A percentile compares a stretch with the other conserved stretches of the same genome.
Evolutionary conservation across 2,888 invertebrate species (phyloP).

Genomic region (Protula sp.): DNA sequence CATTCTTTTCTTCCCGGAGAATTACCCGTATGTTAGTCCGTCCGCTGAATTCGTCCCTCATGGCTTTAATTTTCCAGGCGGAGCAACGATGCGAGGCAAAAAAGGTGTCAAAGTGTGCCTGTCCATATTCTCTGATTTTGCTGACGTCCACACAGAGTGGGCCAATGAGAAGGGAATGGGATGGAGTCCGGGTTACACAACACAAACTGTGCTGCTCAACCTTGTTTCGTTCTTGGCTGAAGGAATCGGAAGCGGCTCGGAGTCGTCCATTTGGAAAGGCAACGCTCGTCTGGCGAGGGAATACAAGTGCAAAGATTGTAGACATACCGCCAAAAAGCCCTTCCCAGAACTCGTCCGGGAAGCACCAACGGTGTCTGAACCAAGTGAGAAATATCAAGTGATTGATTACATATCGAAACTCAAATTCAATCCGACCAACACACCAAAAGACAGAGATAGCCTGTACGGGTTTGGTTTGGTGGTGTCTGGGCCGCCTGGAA

Average conservation of each 20-base stretch:
- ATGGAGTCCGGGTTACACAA: slow-evolving; percentile 42
- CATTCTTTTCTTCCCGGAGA: slow-evolving; percentile 34
- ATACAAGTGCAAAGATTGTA: slow-evolving; percentile 37
- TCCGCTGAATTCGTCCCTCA: slow-evolving; percentile 41
- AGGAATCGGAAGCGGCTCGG: slow-evolving; percentile 17
- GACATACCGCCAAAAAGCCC: slow-evolving; percentile 35
- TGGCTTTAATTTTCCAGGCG: slow-evolving; percentile 36
- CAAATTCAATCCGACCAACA: slow-evolving; percentile 22
- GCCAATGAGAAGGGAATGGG: slow-evolving; percentile 36
- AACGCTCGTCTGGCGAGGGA: slow-evolving; percentile 31
- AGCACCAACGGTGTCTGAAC: slow-evolving; percentile 9
- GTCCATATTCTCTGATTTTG: slow-evolving; percentile 44
- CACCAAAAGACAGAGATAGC: slow-evolving; percentile 29
- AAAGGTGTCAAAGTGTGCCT: slow-evolving; percentile 37
- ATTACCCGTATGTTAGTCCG: slow-evolving; percentile 39
- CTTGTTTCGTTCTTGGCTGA: slow-evolving; percentile 40
- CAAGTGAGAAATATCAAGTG: slow-evolving; percentile 17
- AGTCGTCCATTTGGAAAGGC: slow-evolving; percentile 1
- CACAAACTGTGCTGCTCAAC: slow-evolving; percentile 41
- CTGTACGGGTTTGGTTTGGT: slow-evolving; percentile 38
- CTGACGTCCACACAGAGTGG: slow-evolving; percentile 40
- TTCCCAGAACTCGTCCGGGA: slow-evolving; percentile 27
- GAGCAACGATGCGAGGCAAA: slow-evolving; percentile 37
- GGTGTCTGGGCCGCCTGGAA: slow-evolving; percentile 32
- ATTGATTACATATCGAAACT: slow-evolving; percentile 40